Base-by-base conservation (phyloP, 2,113 vertebrate species). In the Bambusicola thoracicus region DNA sequence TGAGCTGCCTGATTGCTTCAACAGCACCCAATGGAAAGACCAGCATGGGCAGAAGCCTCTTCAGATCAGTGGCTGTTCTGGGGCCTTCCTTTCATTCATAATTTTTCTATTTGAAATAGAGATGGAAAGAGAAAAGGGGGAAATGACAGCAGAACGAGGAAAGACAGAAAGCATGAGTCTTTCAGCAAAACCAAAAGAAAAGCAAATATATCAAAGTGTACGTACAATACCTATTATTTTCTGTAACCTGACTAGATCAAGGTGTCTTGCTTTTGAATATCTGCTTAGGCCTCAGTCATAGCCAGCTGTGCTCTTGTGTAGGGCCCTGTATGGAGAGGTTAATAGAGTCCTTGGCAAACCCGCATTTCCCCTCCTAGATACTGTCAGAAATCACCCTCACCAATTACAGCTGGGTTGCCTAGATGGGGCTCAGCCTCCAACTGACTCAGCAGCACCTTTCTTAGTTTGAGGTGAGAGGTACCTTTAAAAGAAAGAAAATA, bases 111-210 rank as follows among this genome's bases (percentile, higher is more conserved):
- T 84, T 89, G 56, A 87, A 89, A 61, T 21, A 10, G 43, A 38
- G 25, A 75, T 32, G 27, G 82, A 51, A 85, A 67, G 83, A 90
- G 72, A 69, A 95, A 87, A 94, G 91, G 89, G 34, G 44, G 49
- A 96, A 92, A 93, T 80, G 49, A 80, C 29, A 73, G 48, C 22
- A 41, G 55, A 27, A 11, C 85, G 63, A 85, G 76, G 44, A 91
- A 87, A 93, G 63, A 77, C 27, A 81, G 80, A 82, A 58, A 84
- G 24, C 1, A 5, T 90, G 75, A 91, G 58, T 22, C 72, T 96
- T 92, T 89, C 79, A 87, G 75, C 12, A 56, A 89, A 92, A 96
- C 91, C 87, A 90, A 94, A 97, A 94, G 91, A 78, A 92, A 92
- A 94, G 72, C 34, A 91, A 78, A 87, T 2, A 4, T 72, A 95